Evolutionary conservation across 2,113 vertebrate genomes (phyloP), one percentile per base, ranked within the genome.

Genomic region (Tenebrosternarchus preto): DNA sequence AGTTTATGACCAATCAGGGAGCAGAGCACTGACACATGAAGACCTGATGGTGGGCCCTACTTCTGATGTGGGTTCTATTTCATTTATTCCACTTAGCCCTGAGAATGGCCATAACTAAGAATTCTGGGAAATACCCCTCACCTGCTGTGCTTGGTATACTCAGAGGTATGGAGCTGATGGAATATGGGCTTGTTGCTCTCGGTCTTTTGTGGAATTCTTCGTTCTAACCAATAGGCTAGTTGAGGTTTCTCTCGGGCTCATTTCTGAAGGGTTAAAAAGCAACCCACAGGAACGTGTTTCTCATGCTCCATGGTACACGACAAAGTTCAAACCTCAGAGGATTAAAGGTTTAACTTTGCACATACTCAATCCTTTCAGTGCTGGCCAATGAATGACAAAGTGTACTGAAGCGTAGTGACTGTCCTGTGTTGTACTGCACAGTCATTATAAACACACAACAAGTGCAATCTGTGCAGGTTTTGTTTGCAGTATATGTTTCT

Each of bases 291-390:
- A 63, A 63, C 25, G 27, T 5, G 25, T 27, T 63, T 16, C 1
- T 29, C 25, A 63, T 16, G 12, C 63, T 33, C 17, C 27, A 66
- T 33, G 63, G 63, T 66, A 7, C 63, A 66, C 63, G 8, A 29
- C 20, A 66, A 66, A 66, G 60, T 4, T 29, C 25, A 63, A 66
- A 66, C 29, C 29, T 66, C 27, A 33, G 29, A 66, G 63, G 63
- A 66, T 66, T 31, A 66, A 66, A 29, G 29, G 27, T 33, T 66
- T 33, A 19, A 33, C 29, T 33, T 7, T 66, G 63, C 63, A 66
- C 63, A 66, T 29, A 33, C 7, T 64, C 22, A 24, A 24, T 5
- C 24, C 24, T 29, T 27, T 31, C 61, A 64, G 61, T 31, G 61
- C 61, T 31, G 25, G 61, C 1, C 27, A 31, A 31, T 27, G 24